phyloP scores from a whole-genome alignment of 2,888 invertebrate species.

The Cerceris ruficornis region DNA sequence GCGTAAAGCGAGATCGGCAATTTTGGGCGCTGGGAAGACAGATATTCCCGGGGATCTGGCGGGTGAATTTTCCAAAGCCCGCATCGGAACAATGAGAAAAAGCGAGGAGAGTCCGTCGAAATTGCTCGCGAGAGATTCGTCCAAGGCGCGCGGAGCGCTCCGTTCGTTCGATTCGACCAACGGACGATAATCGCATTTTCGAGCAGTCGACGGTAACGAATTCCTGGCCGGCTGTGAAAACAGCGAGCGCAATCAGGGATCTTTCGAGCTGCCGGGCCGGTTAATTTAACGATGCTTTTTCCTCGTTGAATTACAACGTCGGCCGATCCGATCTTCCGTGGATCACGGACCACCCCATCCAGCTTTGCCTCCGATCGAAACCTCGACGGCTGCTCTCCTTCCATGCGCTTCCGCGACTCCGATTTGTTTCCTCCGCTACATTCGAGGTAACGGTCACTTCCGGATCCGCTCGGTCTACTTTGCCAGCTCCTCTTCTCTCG shows the following conservation, averaged over 20 bases:
- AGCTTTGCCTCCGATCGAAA: neutral
- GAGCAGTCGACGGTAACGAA: slow-evolving; percentile 22
- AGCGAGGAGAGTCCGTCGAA: neutral
- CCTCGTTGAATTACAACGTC: slow-evolving; percentile 15
- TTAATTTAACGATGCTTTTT: slow-evolving; percentile 26
- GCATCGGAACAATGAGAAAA: neutral
- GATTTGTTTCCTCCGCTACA: slow-evolving; percentile 24
- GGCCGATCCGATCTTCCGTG: slow-evolving; percentile 3
- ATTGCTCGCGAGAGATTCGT: neutral
- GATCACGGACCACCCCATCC: slow-evolving; percentile 13
- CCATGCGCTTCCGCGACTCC: slow-evolving; percentile 1
- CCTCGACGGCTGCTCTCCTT: slow-evolving; percentile 1
- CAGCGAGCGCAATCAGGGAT: slow-evolving; percentile 12
- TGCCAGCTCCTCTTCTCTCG: neutral
- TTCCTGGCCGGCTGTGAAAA: slow-evolving; percentile 13
- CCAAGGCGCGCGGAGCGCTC: neutral
- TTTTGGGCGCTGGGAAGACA: neutral
- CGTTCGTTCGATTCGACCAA: slow-evolving; percentile 28
- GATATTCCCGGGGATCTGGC: neutral
- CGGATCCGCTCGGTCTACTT: slow-evolving; percentile 34
- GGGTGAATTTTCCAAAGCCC: neutral
- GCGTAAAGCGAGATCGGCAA: too few species aligned
- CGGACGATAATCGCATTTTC: slow-evolving; percentile 24
- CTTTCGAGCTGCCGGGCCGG: neutral
- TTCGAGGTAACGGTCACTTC: slow-evolving; percentile 27